Conservation (phyloP, 53 echinoderm and acorn worm genomes). For the Stichopus horrens region DNA sequence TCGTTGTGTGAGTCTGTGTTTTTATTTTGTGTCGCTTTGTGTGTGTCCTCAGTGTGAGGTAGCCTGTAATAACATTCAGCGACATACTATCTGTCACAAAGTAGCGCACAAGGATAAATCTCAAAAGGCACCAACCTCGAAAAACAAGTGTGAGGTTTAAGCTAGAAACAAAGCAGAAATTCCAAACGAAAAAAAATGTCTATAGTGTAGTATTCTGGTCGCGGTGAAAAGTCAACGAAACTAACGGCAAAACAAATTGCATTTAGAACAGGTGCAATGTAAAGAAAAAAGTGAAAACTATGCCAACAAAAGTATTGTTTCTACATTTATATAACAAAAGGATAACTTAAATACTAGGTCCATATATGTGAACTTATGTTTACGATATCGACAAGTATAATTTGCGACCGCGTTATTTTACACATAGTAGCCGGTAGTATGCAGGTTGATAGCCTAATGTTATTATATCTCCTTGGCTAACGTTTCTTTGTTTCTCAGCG, state of each 20-base stretch:
- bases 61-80: neutral
- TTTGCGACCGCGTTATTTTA: slow-evolving; percentile 35
- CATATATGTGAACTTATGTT: neutral
- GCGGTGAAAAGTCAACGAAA: neutral
- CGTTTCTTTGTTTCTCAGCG: slow-evolving; percentile 1
- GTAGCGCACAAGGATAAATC: neutral
- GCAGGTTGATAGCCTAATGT: slow-evolving; percentile 28
- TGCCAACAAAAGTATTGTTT: neutral
- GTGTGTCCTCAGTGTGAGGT: slow-evolving; percentile 20
- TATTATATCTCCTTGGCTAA: slow-evolving; percentile 19
- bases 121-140: slow-evolving; percentile 2
- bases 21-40: neutral
- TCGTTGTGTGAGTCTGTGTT: too few relatives aligned
- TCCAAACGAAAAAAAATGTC: neutral
- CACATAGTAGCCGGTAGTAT: neutral
- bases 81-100: slow-evolving; percentile 31
- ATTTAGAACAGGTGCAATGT: neutral
- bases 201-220: too few relatives aligned
- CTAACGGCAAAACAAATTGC: neutral
- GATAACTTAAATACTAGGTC: neutral
- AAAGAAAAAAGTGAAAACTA: neutral
- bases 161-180: neutral
- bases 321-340: neutral
- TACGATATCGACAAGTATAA: neutral
- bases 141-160: neutral